These are phyloP conservation scores for Siniperca scherzeri DNA, from an alignment of 2,797 vertebrate genomes.

Conservation along the genomic window DNA sequence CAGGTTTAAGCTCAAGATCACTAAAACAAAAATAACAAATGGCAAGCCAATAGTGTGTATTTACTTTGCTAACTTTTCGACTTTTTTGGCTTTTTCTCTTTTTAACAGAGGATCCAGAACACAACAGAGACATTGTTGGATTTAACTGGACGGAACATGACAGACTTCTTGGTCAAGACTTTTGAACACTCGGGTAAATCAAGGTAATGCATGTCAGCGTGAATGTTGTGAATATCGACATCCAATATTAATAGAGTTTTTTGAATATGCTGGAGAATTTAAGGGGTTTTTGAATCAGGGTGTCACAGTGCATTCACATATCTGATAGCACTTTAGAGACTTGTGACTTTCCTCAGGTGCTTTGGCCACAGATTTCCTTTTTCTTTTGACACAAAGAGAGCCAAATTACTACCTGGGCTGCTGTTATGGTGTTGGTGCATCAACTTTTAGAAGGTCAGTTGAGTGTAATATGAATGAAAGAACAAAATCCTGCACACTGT, in stretches of 20 bases:
- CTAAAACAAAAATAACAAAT: background rate
- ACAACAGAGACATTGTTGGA: conserved; percentile 93
- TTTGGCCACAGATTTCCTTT: background rate
- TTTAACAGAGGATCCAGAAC: conserved; percentile 90
- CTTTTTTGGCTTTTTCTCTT: background rate
- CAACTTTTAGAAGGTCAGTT: conserved; percentile 44
- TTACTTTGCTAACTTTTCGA: background rate
- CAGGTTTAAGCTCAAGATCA: background rate
- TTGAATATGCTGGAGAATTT: background rate
- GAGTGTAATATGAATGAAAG: conserved; percentile 35
- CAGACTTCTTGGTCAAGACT: conserved; percentile 95
- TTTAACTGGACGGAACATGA: conserved; percentile 92
- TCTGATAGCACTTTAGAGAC: background rate
- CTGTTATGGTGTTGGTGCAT: conserved; percentile 24
- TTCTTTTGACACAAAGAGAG: conserved; percentile 22
- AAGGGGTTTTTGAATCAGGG: background rate
- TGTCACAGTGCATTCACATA: background rate
- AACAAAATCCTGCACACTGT: conserved; percentile 25
- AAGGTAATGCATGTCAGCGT: conserved; percentile 69
- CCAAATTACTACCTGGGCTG: conserved; percentile 34
- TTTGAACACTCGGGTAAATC: conserved; percentile 84
- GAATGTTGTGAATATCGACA: background rate
- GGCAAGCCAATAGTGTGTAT: background rate
- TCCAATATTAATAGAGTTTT: background rate
- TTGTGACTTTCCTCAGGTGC: background rate